Evolutionary conservation across 2,888 invertebrate genomes (phyloP).

Genomic region (Phengaris arion): DNA sequence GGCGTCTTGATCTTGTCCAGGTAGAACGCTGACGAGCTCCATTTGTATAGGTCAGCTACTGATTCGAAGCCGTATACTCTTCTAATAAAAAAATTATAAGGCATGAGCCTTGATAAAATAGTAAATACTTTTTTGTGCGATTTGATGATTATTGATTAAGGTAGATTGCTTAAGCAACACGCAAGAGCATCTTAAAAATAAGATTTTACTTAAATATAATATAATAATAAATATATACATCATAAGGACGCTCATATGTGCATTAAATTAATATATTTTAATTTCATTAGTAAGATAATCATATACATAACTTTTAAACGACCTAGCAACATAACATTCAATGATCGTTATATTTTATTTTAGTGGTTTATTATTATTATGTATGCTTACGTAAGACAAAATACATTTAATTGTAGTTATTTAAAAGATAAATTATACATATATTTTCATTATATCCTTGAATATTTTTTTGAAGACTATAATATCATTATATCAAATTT

Average conservation of each 20-base stretch:
- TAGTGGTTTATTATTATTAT: neutral
- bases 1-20: slow-evolving; percentile 88
- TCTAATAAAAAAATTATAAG: slow-evolving; percentile 61
- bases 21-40: slow-evolving; percentile 91
- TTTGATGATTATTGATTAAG: neutral
- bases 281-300: neutral
- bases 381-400: neutral
- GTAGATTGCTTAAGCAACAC: neutral
- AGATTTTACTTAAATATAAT: neutral
- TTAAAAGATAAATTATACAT: no score
- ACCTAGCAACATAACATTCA: neutral
- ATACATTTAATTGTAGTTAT: neutral
- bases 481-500: no score
- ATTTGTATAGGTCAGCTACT: slow-evolving; percentile 88
- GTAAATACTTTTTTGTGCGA: no score
- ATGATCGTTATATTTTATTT: neutral
- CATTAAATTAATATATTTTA: neutral
- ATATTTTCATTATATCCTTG: no score
- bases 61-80: slow-evolving; percentile 87
- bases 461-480: no score
- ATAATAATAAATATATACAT: no score
- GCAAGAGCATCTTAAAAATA: neutral
- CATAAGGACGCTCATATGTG: neutral
- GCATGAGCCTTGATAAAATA: no score
- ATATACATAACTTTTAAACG: neutral